Base-by-base conservation (phyloP, 2,888 invertebrate species). In the Dolichomitus sp. region DNA sequence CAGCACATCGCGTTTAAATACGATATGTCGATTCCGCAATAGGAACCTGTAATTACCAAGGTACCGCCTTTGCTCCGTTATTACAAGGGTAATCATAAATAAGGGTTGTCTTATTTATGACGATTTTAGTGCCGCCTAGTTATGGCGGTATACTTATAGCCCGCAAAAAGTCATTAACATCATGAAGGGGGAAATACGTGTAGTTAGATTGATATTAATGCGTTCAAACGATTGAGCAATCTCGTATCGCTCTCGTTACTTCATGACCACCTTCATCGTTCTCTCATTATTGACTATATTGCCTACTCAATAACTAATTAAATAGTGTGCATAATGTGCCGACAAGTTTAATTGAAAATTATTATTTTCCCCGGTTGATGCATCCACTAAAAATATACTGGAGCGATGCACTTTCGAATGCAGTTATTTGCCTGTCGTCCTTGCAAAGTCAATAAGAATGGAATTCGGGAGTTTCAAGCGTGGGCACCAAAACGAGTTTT, bases 401-500 rank as follows among this genome's bases (percentile, higher is more conserved):
- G 33, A 37, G 61, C 48, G 12, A 66, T 54, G 37, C 68, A 61
- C 30, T 79, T 72, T 75, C 11, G 14, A 50, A 80, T 59, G 59
- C 75, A 66, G 37, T 61, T 59, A 5, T 19, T 69, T 11, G 17
- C 4, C 12, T 12, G 4, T 54, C 63, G 61, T 54, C 23, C 57
- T 75, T 54, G 59, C 52, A 19, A n/a, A 23, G 23, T 74, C 48
- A 19, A 73, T 70, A 59, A 76, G 61, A 75, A 75, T 63, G 73
- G 76, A 80, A 81, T 69, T 72, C 59, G 61, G 78, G 59, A 75
- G 66, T 79, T 74, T 73, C 30, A 57, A 19, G 74, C 42, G 80
- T 77, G 66, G 79, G 80, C 40, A 65, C 12, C 37, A 80, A 87
- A 90, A 90, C 89, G 84, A 87, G 91, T 90, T 90, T 87, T 84